Evolutionary conservation across 2,888 invertebrate species (phyloP).

Genomic region (Brachypterus glaber): DNA sequence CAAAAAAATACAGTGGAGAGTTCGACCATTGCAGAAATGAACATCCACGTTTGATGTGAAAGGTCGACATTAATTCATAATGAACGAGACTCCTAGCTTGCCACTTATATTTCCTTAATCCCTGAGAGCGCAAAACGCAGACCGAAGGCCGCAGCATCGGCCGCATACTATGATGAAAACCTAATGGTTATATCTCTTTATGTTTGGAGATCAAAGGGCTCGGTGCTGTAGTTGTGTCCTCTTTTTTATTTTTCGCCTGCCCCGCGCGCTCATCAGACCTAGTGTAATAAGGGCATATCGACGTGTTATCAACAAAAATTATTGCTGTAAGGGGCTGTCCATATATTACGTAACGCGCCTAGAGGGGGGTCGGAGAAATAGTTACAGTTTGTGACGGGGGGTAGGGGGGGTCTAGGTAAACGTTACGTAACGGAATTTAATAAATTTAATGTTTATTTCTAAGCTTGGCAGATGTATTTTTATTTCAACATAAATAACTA

Average conservation of each 20-base stretch:
- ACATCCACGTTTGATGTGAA: constrained; percentile 37
- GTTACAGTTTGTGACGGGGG: too few species aligned
- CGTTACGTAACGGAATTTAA: too few species aligned
- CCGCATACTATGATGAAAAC: constrained; percentile 41
- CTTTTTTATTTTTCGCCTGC: constrained; percentile 29
- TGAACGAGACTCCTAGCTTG: constrained; percentile 39
- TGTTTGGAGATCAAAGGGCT: constrained; percentile 38
- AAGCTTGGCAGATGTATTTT: too few species aligned
- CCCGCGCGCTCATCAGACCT: too few species aligned
- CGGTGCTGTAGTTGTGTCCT: constrained; percentile 23
- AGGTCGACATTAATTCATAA: constrained; percentile 42
- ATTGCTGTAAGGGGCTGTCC: too few species aligned
- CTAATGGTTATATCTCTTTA: constrained; percentile 44
- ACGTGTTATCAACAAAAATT: too few species aligned
- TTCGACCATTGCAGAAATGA: constrained; percentile 30
- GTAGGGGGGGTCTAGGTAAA: too few species aligned
- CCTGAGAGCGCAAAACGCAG: constrained; percentile 39
- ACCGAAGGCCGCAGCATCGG: constrained; percentile 32
- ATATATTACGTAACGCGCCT: too few species aligned
- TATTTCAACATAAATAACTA: too few species aligned
- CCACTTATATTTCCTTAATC: constrained; percentile 44
- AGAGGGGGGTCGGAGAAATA: too few species aligned
- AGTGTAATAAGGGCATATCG: too few species aligned
- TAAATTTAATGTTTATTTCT: too few species aligned
- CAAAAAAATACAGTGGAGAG: constrained; percentile 3